A percentile compares a stretch with the other conserved stretches of the same genome.
These are phyloP conservation scores for Danionella cerebrum DNA, from an alignment of 2,113 vertebrate genomes.

Conservation along the genomic window DNA sequence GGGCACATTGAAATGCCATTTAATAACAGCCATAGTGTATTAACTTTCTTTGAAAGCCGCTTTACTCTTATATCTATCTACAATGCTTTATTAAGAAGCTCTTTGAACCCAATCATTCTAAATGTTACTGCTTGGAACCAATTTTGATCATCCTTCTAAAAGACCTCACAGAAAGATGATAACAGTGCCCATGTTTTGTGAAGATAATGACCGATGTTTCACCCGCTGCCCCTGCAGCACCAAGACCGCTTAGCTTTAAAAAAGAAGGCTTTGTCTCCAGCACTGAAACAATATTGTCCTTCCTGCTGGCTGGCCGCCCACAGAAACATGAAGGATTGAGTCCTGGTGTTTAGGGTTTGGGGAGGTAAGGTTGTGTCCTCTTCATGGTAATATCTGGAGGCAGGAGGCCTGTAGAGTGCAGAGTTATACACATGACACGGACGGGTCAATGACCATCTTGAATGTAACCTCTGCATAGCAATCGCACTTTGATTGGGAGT, in stretches of 20 bases:
- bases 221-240: neutral
- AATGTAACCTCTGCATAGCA: neutral
- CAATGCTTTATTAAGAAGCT: neutral
- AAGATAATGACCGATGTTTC: constrained; percentile 13
- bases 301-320: constrained; percentile 29
- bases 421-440: constrained; percentile 7
- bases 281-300: constrained; percentile 41
- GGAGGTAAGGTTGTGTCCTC: constrained; percentile 23
- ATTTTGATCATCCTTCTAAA: constrained; percentile 24
- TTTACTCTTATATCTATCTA: neutral
- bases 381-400: constrained; percentile 28
- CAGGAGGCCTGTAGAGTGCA: neutral
- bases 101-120: constrained; percentile 30
- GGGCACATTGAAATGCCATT: constrained; percentile 11
- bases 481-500: neutral
- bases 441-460: neutral
- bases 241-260: neutral
- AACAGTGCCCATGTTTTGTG: neutral
- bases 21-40: neutral
- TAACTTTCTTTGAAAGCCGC: neutral
- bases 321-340: constrained; percentile 13
- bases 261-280: constrained; percentile 26
- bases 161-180: neutral
- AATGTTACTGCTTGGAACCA: neutral
- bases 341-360: constrained; percentile 17